Evolutionary conservation across 2,888 invertebrate genomes (phyloP), one percentile per base, ranked within the genome.

Genomic region (Alentia gelatinosa): DNA sequence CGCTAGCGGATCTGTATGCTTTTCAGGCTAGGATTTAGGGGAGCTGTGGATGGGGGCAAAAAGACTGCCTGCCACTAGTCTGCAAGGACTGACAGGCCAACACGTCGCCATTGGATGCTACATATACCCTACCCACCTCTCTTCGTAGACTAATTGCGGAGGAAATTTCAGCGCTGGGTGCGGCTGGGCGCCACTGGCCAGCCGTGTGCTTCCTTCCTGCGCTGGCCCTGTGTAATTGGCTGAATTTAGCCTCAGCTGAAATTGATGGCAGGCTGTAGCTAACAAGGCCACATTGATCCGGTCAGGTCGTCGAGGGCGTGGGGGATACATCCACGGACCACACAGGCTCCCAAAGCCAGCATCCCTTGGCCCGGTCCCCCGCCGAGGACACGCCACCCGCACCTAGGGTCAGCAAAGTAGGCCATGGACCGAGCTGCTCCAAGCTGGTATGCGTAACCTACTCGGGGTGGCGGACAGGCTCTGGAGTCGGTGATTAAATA

Each of bases 251-350:
- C 33, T 19, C 75, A 30, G 86, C 35, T 47, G 26, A 86, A 86
- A 86, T 86, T 42, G 42, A 86, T 86, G 86, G 86, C 86, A 42
- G 86, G 30, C 86, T 26, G 86, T 0, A 30, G 86, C 86, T 86
- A 86, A 86, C 86, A 86, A 86, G 86, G 86, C 40, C 42, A 40
- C 84, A 40, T 37, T 7, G 84, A 84, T 37, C 84, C 19, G 42
- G 84, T n/a, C 5, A 26, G 84, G 40, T 39, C 26, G 47, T 7
- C 12, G 30, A 23, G n/a, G n/a, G 30, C 9, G 15, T 7, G 47
- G 15, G 15, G 47, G 47, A 42, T 7, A 15, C 47, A 42, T 42
- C 47, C 15, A n/a, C n/a, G n/a, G n/a, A n/a, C 7, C 19, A 47
- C 47, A 47, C 47, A 47, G 19, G 47, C 19, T 47, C 19, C 19